Conservation (phyloP, 2,797 vertebrate species). For the Hippocampus kuda region DNA sequence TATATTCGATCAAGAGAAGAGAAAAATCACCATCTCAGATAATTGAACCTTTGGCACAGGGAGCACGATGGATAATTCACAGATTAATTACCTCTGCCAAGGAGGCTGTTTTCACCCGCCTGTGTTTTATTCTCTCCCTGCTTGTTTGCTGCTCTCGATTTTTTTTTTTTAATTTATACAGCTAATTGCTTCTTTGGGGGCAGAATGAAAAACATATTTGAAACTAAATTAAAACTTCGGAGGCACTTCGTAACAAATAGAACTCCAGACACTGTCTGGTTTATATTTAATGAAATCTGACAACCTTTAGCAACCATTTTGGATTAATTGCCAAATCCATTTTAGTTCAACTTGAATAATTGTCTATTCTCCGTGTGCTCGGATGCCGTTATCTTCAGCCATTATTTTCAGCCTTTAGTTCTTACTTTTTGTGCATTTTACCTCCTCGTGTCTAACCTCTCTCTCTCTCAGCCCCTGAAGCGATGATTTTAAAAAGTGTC, state of each 20-base stretch:
- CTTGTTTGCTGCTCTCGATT: not conserved
- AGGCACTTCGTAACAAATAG: not conserved
- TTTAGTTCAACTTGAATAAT: slow-evolving; percentile 47
- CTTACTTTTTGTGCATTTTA: slow-evolving; percentile 35
- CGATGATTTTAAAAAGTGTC: not conserved
- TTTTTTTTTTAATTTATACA: not conserved
- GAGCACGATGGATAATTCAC: not conserved
- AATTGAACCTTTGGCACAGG: slow-evolving; percentile 8
- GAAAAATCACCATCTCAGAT: slow-evolving; percentile 12
- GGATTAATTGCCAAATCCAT: slow-evolving; percentile 51
- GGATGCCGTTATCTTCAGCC: slow-evolving; percentile 31
- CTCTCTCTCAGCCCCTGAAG: not conserved
- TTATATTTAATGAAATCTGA: not conserved
- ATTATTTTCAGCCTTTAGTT: slow-evolving; percentile 14
- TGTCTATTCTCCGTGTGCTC: slow-evolving; percentile 36
- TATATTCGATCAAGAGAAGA: not conserved
- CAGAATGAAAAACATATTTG: not conserved
- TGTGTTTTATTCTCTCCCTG: not conserved
- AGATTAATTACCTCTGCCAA: not conserved
- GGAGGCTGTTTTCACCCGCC: not conserved
- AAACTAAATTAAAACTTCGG: not conserved
- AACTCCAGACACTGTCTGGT: not conserved
- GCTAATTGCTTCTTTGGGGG: slow-evolving; percentile 1
- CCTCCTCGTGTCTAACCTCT: slow-evolving; percentile 11
- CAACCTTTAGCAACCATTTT: slow-evolving; percentile 13